phyloP scores from a whole-genome alignment of 2,888 invertebrate genomes.

The Parasteatoda lunata region DNA sequence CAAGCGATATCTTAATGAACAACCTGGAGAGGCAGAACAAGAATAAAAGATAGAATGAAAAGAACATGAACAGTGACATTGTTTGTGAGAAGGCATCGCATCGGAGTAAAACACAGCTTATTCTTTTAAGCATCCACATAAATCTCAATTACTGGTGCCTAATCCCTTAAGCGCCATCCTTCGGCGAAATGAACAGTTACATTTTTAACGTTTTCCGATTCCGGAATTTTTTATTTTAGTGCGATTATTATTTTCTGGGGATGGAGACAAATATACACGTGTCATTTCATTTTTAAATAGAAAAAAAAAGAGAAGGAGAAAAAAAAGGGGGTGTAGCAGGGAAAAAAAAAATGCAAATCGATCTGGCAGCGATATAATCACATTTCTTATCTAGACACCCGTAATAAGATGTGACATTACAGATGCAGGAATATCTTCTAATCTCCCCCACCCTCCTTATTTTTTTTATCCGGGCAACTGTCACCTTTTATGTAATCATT shows the following conservation, averaged over 20 bases:
- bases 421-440: neutral
- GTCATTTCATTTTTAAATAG: conserved; percentile 21
- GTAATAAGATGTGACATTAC: conserved; percentile 52
- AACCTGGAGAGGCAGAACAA: conserved; percentile 4
- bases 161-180: conserved; percentile 47
- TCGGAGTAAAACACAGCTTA: conserved; percentile 26
- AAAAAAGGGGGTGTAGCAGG: neutral
- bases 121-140: conserved; percentile 34
- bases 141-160: conserved; percentile 55
- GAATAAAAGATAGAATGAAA: conserved; percentile 13
- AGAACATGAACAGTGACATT: conserved; percentile 28
- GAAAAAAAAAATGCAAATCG: conserved; percentile 38
- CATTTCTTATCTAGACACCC: conserved; percentile 37
- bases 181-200: neutral
- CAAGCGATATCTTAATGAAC: conserved; percentile 20
- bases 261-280: conserved; percentile 25
- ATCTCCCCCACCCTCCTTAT: no score
- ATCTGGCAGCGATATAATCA: conserved; percentile 37
- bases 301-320: neutral
- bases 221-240: neutral
- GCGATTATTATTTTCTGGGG: no score
- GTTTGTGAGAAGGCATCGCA: conserved; percentile 45
- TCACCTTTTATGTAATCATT: no score
- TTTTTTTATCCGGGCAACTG: no score
- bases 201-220: conserved; percentile 10